These are phyloP conservation scores for Calliopsis andreniformis DNA, from an alignment of 1,140 invertebrate species.

Conservation along the genomic window DNA sequence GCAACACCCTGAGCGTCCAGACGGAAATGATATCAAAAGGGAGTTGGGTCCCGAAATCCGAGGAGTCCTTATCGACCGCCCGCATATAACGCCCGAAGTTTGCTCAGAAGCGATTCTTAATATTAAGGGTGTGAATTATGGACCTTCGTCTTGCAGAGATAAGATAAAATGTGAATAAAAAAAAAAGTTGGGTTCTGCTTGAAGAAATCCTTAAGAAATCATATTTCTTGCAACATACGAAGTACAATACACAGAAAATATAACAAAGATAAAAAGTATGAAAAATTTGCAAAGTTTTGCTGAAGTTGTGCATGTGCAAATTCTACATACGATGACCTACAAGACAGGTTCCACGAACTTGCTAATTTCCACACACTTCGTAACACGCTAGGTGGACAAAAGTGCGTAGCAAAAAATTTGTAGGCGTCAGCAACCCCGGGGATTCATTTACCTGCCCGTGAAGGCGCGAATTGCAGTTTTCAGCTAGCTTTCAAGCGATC, in stretches of 20 bases:
- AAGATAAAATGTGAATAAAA: neutral
- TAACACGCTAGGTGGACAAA: conserved; percentile 16
- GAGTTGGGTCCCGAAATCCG: neutral
- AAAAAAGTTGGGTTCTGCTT: neutral
- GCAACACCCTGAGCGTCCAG: neutral
- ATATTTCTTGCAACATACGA: neutral
- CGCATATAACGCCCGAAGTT: conserved; percentile 13
- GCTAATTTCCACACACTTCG: neutral
- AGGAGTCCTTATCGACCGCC: conserved; percentile 24
- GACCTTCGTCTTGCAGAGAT: neutral
- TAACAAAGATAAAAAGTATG: neutral
- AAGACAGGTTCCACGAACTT: neutral
- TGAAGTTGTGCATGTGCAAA: neutral
- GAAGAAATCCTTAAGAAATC: neutral
- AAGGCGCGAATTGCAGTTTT: conserved; percentile 21
- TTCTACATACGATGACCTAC: neutral
- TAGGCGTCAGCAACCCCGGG: conserved; percentile 38
- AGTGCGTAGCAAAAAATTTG: conserved; percentile 17
- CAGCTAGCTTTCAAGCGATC: conserved; percentile 2
- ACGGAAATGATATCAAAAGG: neutral
- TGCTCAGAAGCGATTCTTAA: neutral
- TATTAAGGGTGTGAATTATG: neutral
- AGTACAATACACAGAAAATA: neutral
- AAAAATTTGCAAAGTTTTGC: neutral
- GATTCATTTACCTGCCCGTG: conserved; percentile 24